Percentiles rank a stretch among this genome's conserved stretches.
phyloP scores from a whole-genome alignment of 1,140 invertebrate genomes.

The Drosophila orena region DNA sequence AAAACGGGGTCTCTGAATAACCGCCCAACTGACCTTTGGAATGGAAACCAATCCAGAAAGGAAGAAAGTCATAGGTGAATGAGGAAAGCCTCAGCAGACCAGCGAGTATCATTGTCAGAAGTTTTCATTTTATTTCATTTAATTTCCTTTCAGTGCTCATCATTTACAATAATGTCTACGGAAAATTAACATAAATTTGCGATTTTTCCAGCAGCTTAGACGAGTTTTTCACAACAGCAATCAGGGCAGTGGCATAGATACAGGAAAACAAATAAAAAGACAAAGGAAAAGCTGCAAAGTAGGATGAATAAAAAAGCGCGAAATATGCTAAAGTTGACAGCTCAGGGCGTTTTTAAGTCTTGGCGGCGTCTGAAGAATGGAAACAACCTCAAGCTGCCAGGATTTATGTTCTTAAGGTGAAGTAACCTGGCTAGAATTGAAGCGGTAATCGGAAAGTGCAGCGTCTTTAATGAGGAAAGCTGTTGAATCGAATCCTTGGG shows the following conservation, averaged over 20 bases:
- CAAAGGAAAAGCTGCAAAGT: constrained; percentile 23
- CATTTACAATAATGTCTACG: constrained; percentile 71
- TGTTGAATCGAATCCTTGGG: constrained; percentile 3
- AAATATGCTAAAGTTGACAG: constrained; percentile 54
- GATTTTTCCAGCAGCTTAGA: constrained; percentile 66
- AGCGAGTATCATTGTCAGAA: constrained; percentile 18
- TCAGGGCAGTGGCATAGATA: constrained; percentile 17
- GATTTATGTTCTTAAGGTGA: constrained; percentile 56
- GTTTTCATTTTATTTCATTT: constrained; percentile 64
- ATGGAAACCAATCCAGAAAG: not conserved
- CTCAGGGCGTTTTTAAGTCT: constrained; percentile 36
- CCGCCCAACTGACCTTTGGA: constrained; percentile 23
- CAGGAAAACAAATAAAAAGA: constrained; percentile 53
- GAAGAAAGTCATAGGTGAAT: constrained; percentile 14
- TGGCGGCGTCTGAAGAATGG: constrained; percentile 7
- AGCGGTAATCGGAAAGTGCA: not conserved
- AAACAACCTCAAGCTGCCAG: constrained; percentile 43
- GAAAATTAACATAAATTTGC: constrained; percentile 79
- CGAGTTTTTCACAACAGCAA: constrained; percentile 36
- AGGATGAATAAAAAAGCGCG: constrained; percentile 7
- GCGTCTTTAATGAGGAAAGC: constrained; percentile 16
- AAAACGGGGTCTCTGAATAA: constrained; percentile 23
- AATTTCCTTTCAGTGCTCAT: constrained; percentile 69
- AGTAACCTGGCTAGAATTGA: constrained; percentile 51
- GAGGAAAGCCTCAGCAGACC: not conserved